Percentiles rank a stretch among this genome's conserved stretches.
phyloP scores from a whole-genome alignment of 2,113 vertebrate genomes.

The Podarcis cretensis region DNA sequence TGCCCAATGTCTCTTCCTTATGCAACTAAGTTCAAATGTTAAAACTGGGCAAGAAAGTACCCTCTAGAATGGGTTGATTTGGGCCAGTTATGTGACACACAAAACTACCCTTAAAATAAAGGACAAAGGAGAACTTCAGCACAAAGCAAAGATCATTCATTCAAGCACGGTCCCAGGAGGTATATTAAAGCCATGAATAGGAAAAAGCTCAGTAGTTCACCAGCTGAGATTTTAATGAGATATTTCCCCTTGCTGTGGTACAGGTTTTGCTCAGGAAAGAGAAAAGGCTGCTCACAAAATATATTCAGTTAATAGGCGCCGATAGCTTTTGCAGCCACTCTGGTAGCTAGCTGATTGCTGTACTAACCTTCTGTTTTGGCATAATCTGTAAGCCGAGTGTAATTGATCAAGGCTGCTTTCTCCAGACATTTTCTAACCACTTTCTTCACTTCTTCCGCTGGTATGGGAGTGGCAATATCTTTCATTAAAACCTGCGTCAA shows the following conservation, averaged over 20 bases:
- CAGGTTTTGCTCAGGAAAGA: conserved; percentile 75
- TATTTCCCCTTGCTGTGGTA: conserved; percentile 81
- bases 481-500: conserved; percentile 93
- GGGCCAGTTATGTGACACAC: neutral
- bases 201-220: conserved; percentile 83
- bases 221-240: conserved; percentile 88
- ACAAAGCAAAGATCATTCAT: conserved; percentile 75
- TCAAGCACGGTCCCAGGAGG: conserved; percentile 82
- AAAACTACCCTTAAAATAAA: conserved; percentile 65
- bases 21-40: conserved; percentile 2
- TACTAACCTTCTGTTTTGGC: conserved; percentile 94
- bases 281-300: conserved; percentile 72
- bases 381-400: conserved; percentile 93
- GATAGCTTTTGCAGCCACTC: conserved; percentile 74
- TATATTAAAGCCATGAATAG: conserved; percentile 87
- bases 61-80: conserved; percentile 2
- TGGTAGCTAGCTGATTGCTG: conserved; percentile 66
- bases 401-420: conserved; percentile 95
- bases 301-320: conserved; percentile 77
- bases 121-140: conserved; percentile 82
- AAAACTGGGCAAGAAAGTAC: neutral
- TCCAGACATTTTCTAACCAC: conserved; percentile 93
- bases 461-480: conserved; percentile 93
- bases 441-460: conserved; percentile 94
- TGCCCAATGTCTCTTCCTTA: neutral